A percentile compares a stretch with the other conserved stretches of the same genome.
These are phyloP conservation scores for Anarhynchus alexandrinus DNA, from an alignment of 2,113 vertebrate species.

Conservation along the genomic window DNA sequence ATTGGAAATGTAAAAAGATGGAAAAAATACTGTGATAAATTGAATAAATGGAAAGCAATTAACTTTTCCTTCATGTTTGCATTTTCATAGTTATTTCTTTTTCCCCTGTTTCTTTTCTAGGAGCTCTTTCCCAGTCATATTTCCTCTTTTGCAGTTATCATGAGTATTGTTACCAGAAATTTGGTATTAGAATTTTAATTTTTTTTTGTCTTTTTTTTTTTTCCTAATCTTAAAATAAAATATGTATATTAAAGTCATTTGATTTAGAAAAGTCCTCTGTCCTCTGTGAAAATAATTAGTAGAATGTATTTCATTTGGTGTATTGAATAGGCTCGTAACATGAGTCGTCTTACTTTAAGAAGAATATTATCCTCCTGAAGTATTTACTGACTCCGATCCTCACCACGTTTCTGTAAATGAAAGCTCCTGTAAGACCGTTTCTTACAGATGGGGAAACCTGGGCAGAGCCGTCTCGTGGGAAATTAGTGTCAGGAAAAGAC, in stretches of 20 bases:
- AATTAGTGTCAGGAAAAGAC: background rate
- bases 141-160: background rate
- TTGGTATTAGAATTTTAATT: background rate
- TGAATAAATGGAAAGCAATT: slow-evolving; percentile 31
- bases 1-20: slow-evolving; percentile 3
- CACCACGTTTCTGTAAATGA: background rate
- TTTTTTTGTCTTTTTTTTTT: background rate
- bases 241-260: background rate
- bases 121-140: background rate
- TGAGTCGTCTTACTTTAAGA: background rate
- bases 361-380: background rate
- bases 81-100: slow-evolving; percentile 15
- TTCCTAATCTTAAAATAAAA: background rate
- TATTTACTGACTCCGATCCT: background rate
- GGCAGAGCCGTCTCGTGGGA: background rate
- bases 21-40: slow-evolving; percentile 17
- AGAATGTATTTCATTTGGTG: background rate
- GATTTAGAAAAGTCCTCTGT: background rate
- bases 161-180: slow-evolving; percentile 18
- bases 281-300: background rate
- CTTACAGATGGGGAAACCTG: background rate
- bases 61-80: slow-evolving; percentile 29
- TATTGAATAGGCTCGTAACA: background rate
- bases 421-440: background rate
- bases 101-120: background rate